A percentile compares a stretch with the other conserved stretches of the same genome.
Conservation (phyloP, 2,113 vertebrate genomes). For the Columba janthina region DNA sequence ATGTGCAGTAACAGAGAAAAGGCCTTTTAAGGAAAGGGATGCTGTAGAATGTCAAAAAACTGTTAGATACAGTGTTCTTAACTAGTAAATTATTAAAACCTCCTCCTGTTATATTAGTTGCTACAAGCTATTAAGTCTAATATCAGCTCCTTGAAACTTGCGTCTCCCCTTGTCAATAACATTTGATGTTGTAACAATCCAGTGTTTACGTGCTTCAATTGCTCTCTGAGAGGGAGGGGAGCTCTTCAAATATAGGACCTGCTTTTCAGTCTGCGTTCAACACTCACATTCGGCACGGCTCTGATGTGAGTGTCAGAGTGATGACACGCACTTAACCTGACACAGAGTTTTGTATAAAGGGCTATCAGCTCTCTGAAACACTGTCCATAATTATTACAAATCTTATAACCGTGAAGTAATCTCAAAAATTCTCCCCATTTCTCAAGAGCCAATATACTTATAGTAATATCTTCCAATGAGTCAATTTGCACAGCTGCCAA, state of each 20-base stretch:
- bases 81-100: background rate
- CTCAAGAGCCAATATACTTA: background rate
- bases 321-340: background rate
- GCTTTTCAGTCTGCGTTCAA: background rate
- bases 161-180: background rate
- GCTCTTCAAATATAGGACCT: background rate
- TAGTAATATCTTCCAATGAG: background rate
- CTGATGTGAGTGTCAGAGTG: background rate
- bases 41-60: background rate
- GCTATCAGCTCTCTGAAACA: background rate
- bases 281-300: background rate
- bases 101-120: background rate
- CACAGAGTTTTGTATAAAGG: background rate
- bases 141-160: background rate
- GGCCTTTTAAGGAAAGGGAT: background rate
- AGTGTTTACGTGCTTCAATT: background rate
- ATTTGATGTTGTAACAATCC: background rate
- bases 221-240: background rate
- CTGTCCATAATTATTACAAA: background rate
- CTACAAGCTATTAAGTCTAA: background rate
- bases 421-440: background rate
- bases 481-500: background rate
- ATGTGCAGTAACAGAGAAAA: background rate
- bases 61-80: background rate
- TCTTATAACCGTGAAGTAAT: background rate